Evolutionary conservation across 2,113 vertebrate species (phyloP).

Genomic region (Nanorana parkeri): DNA sequence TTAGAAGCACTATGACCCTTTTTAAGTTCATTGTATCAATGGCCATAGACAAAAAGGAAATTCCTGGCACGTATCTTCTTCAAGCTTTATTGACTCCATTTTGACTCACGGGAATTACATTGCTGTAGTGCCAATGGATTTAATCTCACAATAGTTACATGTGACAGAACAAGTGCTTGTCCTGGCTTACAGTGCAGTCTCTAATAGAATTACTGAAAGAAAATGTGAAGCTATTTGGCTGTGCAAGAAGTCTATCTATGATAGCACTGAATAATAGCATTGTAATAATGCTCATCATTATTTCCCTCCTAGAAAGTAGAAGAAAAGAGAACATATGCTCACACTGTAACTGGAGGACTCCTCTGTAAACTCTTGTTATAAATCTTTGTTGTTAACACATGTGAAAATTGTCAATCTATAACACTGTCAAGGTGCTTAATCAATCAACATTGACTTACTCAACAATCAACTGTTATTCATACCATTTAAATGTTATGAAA

Average conservation of each 20-base stretch:
- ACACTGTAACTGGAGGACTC: neutral
- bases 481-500: no score
- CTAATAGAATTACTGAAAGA: neutral
- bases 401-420: no score
- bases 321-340: neutral
- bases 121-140: neutral
- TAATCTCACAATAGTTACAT: constrained; percentile 5
- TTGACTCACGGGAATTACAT: neutral
- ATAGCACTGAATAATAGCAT: no score
- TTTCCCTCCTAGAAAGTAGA: neutral
- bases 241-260: neutral
- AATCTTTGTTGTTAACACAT: no score
- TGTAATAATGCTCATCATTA: neutral
- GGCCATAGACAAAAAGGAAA: neutral
- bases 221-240: neutral
- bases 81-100: neutral
- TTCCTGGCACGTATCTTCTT: neutral
- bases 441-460: no score
- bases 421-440: no score
- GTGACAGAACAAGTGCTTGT: constrained; percentile 9
- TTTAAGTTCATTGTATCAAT: constrained; percentile 17
- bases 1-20: neutral
- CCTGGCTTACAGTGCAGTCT: neutral
- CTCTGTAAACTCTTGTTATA: no score
- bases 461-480: no score